These are phyloP conservation scores for Danionella dracula DNA, from an alignment of 2,797 vertebrate genomes.

Conservation along the genomic window DNA sequence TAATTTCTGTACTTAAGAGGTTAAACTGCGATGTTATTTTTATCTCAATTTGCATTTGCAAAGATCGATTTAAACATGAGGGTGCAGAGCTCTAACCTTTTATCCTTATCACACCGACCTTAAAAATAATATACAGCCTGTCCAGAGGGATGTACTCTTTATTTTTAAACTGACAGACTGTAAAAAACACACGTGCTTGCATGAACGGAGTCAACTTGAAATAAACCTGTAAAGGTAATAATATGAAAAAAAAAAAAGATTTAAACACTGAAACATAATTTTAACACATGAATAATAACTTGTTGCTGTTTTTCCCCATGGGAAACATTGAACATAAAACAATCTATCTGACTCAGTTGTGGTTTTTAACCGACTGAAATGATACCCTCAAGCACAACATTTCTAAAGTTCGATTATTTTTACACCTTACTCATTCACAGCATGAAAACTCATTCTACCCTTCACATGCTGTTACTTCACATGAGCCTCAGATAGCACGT, in stretches of 20 bases:
- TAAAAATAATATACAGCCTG: slow-evolving; percentile 54
- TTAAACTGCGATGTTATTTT: too few species aligned
- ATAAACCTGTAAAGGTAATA: slow-evolving; percentile 24
- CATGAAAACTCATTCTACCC: not conserved
- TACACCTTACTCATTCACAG: not conserved
- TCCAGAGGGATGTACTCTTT: slow-evolving; percentile 36
- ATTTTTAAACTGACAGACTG: slow-evolving; percentile 34
- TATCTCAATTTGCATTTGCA: too few species aligned
- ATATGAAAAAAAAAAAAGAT: not conserved
- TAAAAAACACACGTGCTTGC: slow-evolving; percentile 17
- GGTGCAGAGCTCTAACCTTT: too few species aligned
- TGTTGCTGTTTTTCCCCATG: too few species aligned
- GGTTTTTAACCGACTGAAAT: not conserved
- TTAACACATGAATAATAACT: too few species aligned
- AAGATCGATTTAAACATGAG: too few species aligned
- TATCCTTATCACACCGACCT: slow-evolving; percentile 52
- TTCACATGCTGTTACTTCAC: not conserved
- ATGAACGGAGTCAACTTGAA: slow-evolving; percentile 28
- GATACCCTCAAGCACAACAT: not conserved
- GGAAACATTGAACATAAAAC: too few species aligned
- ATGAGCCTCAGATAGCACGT: slow-evolving; percentile 3
- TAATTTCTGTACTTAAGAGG: too few species aligned
- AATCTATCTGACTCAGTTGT: too few species aligned
- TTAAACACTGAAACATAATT: too few species aligned
- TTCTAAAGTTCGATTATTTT: not conserved